Evolutionary conservation across 2,888 invertebrate genomes (phyloP).

Genomic region (Eupithecia abbreviata): DNA sequence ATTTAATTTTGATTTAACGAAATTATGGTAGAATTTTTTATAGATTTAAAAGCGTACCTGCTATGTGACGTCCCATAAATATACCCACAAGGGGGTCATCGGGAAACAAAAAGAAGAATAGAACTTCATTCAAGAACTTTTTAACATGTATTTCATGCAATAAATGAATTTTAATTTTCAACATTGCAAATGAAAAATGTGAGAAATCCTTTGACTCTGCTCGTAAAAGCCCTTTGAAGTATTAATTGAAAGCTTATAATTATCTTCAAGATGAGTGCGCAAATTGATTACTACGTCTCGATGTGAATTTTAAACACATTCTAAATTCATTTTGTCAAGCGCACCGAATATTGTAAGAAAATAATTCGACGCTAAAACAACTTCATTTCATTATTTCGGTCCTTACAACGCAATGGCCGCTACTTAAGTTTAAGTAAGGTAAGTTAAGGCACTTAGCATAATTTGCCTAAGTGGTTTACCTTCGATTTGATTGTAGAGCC

Average conservation of each 20-base stretch:
- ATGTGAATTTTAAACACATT: neutral
- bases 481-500: conserved; percentile 47
- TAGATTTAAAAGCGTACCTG: neutral
- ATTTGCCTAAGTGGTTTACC: conserved; percentile 49
- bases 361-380: conserved; percentile 15
- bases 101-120: neutral
- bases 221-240: neutral
- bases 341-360: neutral
- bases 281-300: neutral
- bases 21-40: neutral
- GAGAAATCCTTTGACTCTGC: neutral
- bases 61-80: neutral
- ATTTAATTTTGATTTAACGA: neutral
- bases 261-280: neutral
- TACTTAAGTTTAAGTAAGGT: conserved; percentile 24
- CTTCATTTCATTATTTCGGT: conserved; percentile 17
- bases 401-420: conserved; percentile 10
- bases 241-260: neutral
- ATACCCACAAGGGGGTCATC: neutral
- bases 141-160: too few relatives aligned
- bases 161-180: too few relatives aligned
- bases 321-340: neutral
- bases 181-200: neutral
- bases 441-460: conserved; percentile 44
- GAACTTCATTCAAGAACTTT: too few relatives aligned